Base-by-base conservation (phyloP, 1,140 invertebrate genomes). In the Trichoplusia ni region DNA sequence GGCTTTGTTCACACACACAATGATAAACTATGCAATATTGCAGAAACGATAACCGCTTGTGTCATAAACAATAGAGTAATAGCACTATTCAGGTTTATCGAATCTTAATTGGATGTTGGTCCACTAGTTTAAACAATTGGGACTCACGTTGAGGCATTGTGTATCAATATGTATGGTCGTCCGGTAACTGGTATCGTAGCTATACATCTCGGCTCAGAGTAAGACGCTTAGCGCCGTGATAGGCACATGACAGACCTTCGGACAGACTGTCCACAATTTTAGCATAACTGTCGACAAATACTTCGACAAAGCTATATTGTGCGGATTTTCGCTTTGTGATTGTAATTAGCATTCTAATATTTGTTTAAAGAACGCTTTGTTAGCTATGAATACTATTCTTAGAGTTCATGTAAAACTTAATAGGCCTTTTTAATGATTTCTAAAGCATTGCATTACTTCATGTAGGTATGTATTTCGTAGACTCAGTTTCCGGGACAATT, bases 71-170 rank as follows among this genome's bases (percentile, higher is more conserved):
- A 31, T 33, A 51, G 9, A 7, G 6, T 16, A 19, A 51, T 33
- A 49, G 9, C 29, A 21, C 29, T 13, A 51, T 51, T 51, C 29
- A 21, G 29, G 31, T 33, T 51, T 35, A 51, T 21, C 27, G 29
- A 16, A 35, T 35, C 16, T 35, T 51, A 19, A 51, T 35, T 51
- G 47, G n/a, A 49, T 51, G 6, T 51, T 51, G 18, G 47, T 33
- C 16, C 18, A 51, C 8, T 21, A 21, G 9, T 21, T 8, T 21
- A 21, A 46, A 51, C 29, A 51, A 51, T 35, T 7, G 9, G 13
- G 31, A 4, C 18, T 16, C 9, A 35, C 29, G 47, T 11, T 33
- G 16, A 33, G 14, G 25, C 6, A 51, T 51, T 51, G 29, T 51
- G 47, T 33, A 7, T 21, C 29, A 51, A 51, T 51, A 51, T 13